Evolutionary conservation across 2,797 vertebrate species (phyloP).

Genomic region (Argyrosomus regius): DNA sequence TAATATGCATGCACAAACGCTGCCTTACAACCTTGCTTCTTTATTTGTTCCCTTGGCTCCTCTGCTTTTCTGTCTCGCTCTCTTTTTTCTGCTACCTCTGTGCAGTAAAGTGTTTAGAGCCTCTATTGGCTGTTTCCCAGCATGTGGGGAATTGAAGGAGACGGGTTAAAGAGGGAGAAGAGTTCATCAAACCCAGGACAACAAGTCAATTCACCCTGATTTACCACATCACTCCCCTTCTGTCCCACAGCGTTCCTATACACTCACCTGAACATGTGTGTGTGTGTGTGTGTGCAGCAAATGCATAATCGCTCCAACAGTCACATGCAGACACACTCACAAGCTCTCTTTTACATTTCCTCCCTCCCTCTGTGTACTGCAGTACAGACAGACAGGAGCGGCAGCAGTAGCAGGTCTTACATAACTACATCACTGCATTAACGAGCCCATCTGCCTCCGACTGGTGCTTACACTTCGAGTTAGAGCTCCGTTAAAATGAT

Average conservation of each 20-base stretch:
- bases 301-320: slow-evolving; percentile 33
- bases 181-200: slow-evolving; percentile 76
- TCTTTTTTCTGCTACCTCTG: slow-evolving; percentile 2
- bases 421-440: slow-evolving; percentile 83
- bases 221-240: slow-evolving; percentile 64
- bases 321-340: slow-evolving; percentile 38
- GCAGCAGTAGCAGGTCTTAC: slow-evolving; percentile 76
- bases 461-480: slow-evolving; percentile 66
- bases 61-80: slow-evolving; percentile 8
- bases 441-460: slow-evolving; percentile 80
- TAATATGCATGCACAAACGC: slow-evolving; percentile 57
- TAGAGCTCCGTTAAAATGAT: slow-evolving; percentile 44
- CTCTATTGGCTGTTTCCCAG: slow-evolving; percentile 58
- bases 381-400: slow-evolving; percentile 67
- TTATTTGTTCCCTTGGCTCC: slow-evolving; percentile 30
- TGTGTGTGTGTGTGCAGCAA: not conserved
- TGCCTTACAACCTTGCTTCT: slow-evolving; percentile 20
- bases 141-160: slow-evolving; percentile 64
- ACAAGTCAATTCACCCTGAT: slow-evolving; percentile 76
- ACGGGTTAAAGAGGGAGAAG: slow-evolving; percentile 74
- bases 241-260: slow-evolving; percentile 31
- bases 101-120: slow-evolving; percentile 53
- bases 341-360: slow-evolving; percentile 32
- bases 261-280: not conserved
- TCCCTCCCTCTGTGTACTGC: slow-evolving; percentile 55